Evolutionary conservation across 2,113 vertebrate genomes (phyloP).

Genomic region (Esox niger): DNA sequence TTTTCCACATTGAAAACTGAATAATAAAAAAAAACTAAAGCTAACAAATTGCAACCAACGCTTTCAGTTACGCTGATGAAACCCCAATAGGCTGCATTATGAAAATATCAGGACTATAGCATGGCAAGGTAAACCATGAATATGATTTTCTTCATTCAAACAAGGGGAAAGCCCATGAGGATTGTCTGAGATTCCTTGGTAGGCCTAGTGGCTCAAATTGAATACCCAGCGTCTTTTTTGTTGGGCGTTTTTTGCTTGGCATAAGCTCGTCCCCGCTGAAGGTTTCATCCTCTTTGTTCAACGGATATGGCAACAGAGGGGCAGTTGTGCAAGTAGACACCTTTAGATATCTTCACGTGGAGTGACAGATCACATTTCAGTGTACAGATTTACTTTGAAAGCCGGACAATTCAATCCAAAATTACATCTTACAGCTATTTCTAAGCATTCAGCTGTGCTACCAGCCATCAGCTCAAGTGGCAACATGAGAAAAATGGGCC

Average conservation of each 20-base stretch:
- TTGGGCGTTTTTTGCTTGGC: constrained; percentile 23
- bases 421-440: constrained; percentile 19
- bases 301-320: constrained; percentile 11
- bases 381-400: constrained; percentile 41
- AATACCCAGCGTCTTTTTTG: constrained; percentile 21
- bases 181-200: constrained; percentile 3
- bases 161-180: constrained; percentile 3
- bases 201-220: constrained; percentile 14
- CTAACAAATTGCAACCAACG: too few species aligned
- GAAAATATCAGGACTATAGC: too few species aligned
- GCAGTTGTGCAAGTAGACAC: constrained; percentile 9
- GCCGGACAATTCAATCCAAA: constrained; percentile 24
- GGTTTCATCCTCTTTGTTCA: constrained; percentile 30
- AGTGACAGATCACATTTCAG: constrained; percentile 44
- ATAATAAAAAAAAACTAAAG: too few species aligned
- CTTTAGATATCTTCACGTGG: constrained; percentile 29
- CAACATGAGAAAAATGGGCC: not conserved
- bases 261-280: constrained; percentile 24
- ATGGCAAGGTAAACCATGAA: not conserved
- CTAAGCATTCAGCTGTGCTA: constrained; percentile 18
- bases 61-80: too few species aligned
- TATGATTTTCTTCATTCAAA: not conserved
- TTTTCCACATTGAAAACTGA: too few species aligned
- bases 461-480: not conserved
- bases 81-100: too few species aligned